Conservation (phyloP, 2,888 invertebrate genomes). For the Cactoblastis cactorum region DNA sequence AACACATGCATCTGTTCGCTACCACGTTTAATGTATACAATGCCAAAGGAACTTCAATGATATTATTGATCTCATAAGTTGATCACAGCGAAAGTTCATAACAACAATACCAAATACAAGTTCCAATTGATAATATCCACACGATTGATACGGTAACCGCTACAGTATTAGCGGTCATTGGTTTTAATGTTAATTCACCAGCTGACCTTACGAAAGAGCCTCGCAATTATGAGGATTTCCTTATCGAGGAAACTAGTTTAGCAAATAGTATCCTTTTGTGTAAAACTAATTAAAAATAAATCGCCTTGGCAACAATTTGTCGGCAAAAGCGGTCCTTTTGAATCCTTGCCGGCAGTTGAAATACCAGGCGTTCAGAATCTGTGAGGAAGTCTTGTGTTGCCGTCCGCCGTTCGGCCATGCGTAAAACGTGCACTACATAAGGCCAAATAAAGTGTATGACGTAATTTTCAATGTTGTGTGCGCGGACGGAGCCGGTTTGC, state of each 20-base stretch:
- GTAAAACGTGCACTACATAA: constrained; percentile 59
- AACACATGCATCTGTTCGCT: no score
- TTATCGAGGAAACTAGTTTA: constrained; percentile 16
- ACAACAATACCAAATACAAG: neutral
- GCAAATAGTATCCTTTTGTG: constrained; percentile 10
- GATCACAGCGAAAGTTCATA: neutral
- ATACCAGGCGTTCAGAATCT: constrained; percentile 59
- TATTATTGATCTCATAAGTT: neutral
- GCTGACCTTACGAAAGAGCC: constrained; percentile 11
- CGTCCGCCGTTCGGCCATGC: constrained; percentile 40
- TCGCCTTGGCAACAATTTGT: constrained; percentile 21
- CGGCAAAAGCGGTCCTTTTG: constrained; percentile 38
- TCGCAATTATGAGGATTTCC: constrained; percentile 14
- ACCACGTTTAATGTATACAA: no score
- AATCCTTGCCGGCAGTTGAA: constrained; percentile 55
- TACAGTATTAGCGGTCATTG: constrained; percentile 5
- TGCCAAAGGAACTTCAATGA: no score
- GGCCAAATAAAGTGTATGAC: constrained; percentile 68
- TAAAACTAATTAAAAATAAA: constrained; percentile 12
- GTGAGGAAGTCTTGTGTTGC: constrained; percentile 52
- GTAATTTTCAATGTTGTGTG: constrained; percentile 69
- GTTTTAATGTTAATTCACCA: constrained; percentile 5
- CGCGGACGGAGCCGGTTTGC: constrained; percentile 57
- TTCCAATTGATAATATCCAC: neutral
- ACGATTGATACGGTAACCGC: neutral